Conservation (phyloP, 2,113 vertebrate species). For the Narcine bancroftii region DNA sequence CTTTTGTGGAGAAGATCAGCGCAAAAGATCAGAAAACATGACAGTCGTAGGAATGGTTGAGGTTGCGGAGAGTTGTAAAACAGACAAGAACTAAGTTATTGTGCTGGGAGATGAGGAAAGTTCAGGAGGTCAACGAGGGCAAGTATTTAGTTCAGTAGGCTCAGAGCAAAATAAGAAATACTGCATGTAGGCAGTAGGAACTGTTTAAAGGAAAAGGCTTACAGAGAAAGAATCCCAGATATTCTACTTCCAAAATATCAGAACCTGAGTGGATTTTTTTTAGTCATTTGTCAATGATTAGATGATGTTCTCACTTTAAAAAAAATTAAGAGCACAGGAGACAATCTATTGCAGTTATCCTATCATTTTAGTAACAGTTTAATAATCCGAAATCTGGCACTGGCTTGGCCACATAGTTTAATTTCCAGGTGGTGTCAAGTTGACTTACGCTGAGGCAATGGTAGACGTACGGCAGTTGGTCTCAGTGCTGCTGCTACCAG, state of each 20-base stretch:
- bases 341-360: background rate
- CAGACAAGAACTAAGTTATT: constrained; percentile 14
- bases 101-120: background rate
- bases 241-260: background rate
- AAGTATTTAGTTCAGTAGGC: background rate
- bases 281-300: background rate
- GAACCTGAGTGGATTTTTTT: background rate
- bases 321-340: background rate
- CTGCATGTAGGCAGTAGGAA: background rate
- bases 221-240: background rate
- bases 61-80: background rate
- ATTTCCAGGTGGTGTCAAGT: background rate
- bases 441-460: background rate
- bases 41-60: background rate
- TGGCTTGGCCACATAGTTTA: background rate
- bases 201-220: background rate
- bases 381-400: background rate
- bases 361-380: background rate
- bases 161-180: background rate
- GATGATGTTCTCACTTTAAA: background rate
- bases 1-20: background rate
- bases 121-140: background rate
- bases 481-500: background rate
- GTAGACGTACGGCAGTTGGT: background rate
- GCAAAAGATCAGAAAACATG: background rate